Evolutionary conservation across 2,797 vertebrate genomes (phyloP).

Genomic region (Sebastes baramenuke): DNA sequence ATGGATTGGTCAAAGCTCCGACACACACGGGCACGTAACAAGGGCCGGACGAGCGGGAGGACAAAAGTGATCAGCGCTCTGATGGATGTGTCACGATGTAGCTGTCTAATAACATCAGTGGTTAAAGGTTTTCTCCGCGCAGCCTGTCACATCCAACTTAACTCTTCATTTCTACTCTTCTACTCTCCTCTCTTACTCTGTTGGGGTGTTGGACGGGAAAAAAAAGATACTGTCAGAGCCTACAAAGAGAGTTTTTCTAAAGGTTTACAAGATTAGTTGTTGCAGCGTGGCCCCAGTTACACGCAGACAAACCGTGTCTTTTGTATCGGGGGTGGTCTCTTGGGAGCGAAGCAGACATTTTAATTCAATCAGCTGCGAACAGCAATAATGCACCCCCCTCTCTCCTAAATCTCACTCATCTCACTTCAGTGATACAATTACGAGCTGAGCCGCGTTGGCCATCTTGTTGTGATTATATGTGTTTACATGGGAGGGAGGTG

Average conservation of each 20-base stretch:
- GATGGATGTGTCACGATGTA: conserved; percentile 66
- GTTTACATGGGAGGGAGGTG: conserved; percentile 77
- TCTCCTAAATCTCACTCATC: conserved; percentile 65
- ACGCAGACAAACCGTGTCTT: conserved; percentile 58
- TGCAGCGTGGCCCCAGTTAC: conserved; percentile 40
- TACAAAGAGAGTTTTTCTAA: conserved; percentile 48
- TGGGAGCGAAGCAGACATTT: conserved; percentile 66
- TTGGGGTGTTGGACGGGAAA: conserved; percentile 9
- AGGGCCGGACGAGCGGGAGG: conserved; percentile 41
- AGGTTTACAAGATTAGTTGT: conserved; percentile 61
- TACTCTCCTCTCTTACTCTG: conserved; percentile 15
- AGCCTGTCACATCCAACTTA: conserved; percentile 67
- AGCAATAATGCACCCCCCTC: conserved; percentile 44
- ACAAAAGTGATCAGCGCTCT: conserved; percentile 63
- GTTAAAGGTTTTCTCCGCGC: conserved; percentile 47
- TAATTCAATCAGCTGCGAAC: conserved; percentile 75
- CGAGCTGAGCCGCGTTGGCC: conserved; percentile 61
- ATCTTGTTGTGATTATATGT: conserved; percentile 83
- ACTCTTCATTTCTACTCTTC: conserved; percentile 28
- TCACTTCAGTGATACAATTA: conserved; percentile 74
- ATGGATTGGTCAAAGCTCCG: conserved; percentile 50
- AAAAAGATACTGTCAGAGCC: conserved; percentile 31
- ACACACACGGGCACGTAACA: conserved; percentile 26
- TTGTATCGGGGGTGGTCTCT: conserved; percentile 69
- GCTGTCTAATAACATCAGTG: conserved; percentile 64